Evolutionary conservation across 2,797 vertebrate genomes (phyloP).

Genomic region (Clarias laeviceps): DNA sequence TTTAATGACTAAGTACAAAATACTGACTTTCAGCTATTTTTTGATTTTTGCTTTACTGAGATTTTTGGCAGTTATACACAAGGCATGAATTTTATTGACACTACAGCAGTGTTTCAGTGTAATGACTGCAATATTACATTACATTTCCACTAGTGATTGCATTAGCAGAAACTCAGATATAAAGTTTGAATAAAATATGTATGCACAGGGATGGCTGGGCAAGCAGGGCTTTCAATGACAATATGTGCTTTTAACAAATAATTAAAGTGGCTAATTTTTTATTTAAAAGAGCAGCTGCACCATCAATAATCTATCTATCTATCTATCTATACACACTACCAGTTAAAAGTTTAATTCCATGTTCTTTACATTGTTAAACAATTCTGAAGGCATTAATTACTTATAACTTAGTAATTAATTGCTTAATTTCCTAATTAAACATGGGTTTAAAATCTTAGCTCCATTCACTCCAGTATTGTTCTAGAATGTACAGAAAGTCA

Average conservation of each 20-base stretch:
- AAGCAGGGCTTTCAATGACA: not conserved
- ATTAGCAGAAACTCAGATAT: not conserved
- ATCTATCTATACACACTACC: too few species aligned
- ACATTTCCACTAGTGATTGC: not conserved
- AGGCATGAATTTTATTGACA: not conserved
- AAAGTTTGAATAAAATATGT: not conserved
- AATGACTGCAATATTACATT: not conserved
- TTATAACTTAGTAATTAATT: too few species aligned
- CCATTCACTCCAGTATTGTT: too few species aligned
- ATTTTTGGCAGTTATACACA: not conserved
- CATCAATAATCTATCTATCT: not conserved
- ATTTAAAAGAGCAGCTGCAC: not conserved
- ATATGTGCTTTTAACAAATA: not conserved
- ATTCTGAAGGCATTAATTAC: too few species aligned
- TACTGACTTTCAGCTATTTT: not conserved
- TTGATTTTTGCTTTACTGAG: not conserved
- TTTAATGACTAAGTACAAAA: conserved; percentile 5
- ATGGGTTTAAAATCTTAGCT: too few species aligned
- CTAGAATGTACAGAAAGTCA: too few species aligned
- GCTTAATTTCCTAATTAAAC: too few species aligned
- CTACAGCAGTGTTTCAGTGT: not conserved
- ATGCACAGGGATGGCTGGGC: not conserved
- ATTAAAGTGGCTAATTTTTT: not conserved
- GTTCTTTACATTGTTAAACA: too few species aligned
- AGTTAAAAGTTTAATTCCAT: too few species aligned